phyloP scores from a whole-genome alignment of 1,140 invertebrate genomes.

The Cephus cinctus region DNA sequence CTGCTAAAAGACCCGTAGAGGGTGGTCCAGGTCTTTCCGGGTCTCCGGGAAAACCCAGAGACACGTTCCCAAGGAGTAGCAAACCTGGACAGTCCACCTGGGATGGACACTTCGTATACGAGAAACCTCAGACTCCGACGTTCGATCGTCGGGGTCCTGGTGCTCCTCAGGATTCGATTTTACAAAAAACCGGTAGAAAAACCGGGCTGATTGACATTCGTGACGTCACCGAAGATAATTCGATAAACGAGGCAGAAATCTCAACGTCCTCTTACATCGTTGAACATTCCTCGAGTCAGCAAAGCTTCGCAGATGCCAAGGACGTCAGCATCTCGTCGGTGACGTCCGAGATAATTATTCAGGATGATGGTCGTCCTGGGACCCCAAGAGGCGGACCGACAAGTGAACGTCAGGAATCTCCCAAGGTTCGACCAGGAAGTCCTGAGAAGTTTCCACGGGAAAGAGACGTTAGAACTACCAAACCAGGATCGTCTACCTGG shows the following conservation, averaged over 20 bases:
- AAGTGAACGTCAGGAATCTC: no score
- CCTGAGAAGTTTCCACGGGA: slow-evolving; percentile 10
- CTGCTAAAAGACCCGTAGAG: slow-evolving; percentile 17
- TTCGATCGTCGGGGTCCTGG: slow-evolving; percentile 2
- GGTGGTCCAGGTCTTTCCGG: slow-evolving; percentile 11
- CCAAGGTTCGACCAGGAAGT: slow-evolving; percentile 17
- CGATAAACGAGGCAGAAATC: slow-evolving; percentile 45
- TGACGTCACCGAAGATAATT: slow-evolving; percentile 42
- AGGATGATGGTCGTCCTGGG: slow-evolving; percentile 18
- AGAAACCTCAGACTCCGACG: not conserved
- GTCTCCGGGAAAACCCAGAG: slow-evolving; percentile 7
- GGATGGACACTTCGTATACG: slow-evolving; percentile 54
- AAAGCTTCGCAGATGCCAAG: slow-evolving; percentile 22
- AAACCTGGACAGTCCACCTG: slow-evolving; percentile 54
- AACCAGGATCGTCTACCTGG: slow-evolving; percentile 26
- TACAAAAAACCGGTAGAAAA: slow-evolving; percentile 2
- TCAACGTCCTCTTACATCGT: slow-evolving; percentile 39
- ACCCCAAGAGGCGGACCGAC: no score
- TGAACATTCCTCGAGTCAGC: slow-evolving; percentile 39
- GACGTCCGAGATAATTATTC: slow-evolving; percentile 1
- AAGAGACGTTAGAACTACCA: slow-evolving; percentile 19
- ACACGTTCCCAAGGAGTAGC: slow-evolving; percentile 8
- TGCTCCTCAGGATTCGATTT: not conserved
- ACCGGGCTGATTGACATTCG: slow-evolving; percentile 27
- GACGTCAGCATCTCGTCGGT: slow-evolving; percentile 21